Base-by-base conservation (phyloP, 92 coral and sea anemone genomes). In the Isaurus tuberculatus region DNA sequence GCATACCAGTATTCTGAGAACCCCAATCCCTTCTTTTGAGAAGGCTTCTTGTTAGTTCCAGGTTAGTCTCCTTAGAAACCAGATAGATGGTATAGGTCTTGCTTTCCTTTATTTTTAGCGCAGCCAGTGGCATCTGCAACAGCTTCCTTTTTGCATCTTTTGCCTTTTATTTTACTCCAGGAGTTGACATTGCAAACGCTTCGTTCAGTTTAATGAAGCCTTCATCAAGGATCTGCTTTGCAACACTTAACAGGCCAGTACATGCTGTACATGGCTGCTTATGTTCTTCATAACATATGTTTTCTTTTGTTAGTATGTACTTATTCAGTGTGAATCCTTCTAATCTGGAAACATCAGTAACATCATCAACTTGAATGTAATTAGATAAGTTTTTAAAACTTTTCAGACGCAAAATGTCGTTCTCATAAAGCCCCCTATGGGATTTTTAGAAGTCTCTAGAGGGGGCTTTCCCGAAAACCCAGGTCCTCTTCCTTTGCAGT, bases 51-150 rank as follows among this genome's bases (percentile, higher is more conserved):
- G 83, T 40, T 55, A 79, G 29, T 42, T 71, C 53, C 28, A 71
- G 34, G 40, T 79, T 79, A 19, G n/a, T 51, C 13, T 40, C 71
- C 36, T 37, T 80, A 0, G 85, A 23, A 43, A 80, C 85, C n/a
- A 68, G 85, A 43, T 23, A 78, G 28, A 86, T 28, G 29, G 79
- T 71, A 46, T 79, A 8, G 71, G 16, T 78, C 4, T 65, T 46
- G 15, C 57, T 67, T n/a, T 86, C 89, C 33, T 51, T 77, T 79
- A 86, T 65, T 79, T 79, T 55, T 10, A 86, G 5, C 26, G 84
- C 75, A 40, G 89, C 89, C 51, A 85, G 74, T 31, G 92, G 92
- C 87, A 89, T 57, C 53, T 86, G 92, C 23, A 89, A 33, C 0
- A 85, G 79, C 63, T 89, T 89, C 43, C 92, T 70, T 70, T 70